Conservation (phyloP, 2,888 invertebrate genomes). For the Lacanobia oleracea region DNA sequence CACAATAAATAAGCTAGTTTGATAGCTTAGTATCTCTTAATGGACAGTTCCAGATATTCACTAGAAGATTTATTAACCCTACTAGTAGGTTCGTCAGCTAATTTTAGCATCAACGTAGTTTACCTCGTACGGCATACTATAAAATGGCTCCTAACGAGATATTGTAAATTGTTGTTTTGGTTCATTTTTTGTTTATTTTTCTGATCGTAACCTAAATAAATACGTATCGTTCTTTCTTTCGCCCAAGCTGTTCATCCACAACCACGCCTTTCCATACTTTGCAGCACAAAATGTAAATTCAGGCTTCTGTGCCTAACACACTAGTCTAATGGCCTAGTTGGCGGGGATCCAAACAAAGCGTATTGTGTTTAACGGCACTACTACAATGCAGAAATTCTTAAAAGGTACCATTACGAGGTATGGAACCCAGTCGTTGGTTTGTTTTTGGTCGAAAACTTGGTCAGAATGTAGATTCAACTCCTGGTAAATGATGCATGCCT, state of each 20-base stretch:
- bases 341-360: slow-evolving; percentile 56
- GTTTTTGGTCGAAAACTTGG: neutral
- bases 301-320: slow-evolving; percentile 37
- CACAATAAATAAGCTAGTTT: no score
- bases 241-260: neutral
- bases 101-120: neutral
- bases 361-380: slow-evolving; percentile 51
- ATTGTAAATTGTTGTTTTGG: neutral
- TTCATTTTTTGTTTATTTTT: no score
- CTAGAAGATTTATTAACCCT: neutral
- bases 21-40: neutral
- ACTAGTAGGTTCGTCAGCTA: neutral
- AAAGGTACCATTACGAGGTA: slow-evolving; percentile 4
- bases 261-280: slow-evolving; percentile 25
- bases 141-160: no score
- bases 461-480: no score
- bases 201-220: neutral
- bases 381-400: slow-evolving; percentile 17
- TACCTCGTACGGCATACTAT: no score
- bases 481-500: neutral
- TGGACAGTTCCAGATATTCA: neutral
- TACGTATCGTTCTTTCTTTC: neutral
- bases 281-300: slow-evolving; percentile 43
- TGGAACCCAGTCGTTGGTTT: neutral
- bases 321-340: slow-evolving; percentile 62